Conservation (phyloP, 2,888 invertebrate genomes). For the Sarcophaga variegata region DNA sequence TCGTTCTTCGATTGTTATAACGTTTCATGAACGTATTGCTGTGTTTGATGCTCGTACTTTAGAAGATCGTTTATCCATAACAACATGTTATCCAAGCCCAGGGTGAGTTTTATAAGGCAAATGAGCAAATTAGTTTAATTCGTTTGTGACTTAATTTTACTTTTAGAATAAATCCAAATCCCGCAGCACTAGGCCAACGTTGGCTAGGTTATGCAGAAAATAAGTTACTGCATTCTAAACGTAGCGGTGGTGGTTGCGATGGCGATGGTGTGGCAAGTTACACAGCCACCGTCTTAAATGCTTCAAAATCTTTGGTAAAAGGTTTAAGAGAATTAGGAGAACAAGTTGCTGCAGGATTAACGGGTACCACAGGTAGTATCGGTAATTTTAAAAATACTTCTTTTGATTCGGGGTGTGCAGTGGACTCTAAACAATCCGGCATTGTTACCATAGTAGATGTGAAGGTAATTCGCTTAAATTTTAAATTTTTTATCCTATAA, state of each 20-base stretch:
- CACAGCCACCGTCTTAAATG: conserved; percentile 96
- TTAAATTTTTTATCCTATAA: not conserved
- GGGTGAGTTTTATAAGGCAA: conserved; percentile 82
- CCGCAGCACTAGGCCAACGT: conserved; percentile 92
- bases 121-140: not conserved
- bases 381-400: conserved; percentile 82
- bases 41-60: conserved; percentile 94
- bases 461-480: conserved; percentile 82
- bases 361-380: conserved; percentile 84
- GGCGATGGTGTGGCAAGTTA: conserved; percentile 93
- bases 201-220: conserved; percentile 95
- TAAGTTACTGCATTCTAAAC: conserved; percentile 88
- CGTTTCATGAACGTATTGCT: conserved; percentile 94
- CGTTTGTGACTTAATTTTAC: not conserved
- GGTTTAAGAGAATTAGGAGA: conserved; percentile 95
- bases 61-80: conserved; percentile 92
- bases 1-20: conserved; percentile 92
- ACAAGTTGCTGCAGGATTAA: conserved; percentile 94
- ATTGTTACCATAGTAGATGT: conserved; percentile 94
- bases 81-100: conserved; percentile 94
- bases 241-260: conserved; percentile 92
- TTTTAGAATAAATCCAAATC: conserved; percentile 85
- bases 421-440: conserved; percentile 89
- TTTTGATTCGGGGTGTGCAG: conserved; percentile 82
- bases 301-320: conserved; percentile 96